Evolutionary conservation across 2,113 vertebrate species (phyloP), one percentile per base, ranked within the genome.

Genomic region (Larimichthys polyactis): DNA sequence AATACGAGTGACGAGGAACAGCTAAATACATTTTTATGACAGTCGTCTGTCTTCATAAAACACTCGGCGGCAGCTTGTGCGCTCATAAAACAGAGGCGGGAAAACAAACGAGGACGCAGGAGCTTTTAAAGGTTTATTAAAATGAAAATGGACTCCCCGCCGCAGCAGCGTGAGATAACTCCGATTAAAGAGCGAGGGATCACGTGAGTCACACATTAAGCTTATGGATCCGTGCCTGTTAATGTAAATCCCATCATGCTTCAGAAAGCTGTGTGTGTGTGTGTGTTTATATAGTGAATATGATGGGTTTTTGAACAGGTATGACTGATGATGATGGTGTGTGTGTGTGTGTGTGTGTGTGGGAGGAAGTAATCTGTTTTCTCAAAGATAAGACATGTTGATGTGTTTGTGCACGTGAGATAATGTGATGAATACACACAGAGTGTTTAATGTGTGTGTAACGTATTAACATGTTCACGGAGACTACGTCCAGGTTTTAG

Each of bases 21-120:
- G 66, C 87, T 83, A 83, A 89, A 88, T 82, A 71, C 66, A 27
- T 71, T 88, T 92, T 91, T 90, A 90, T 72, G 76, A 82, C 24
- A 22, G 76, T 82, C 84, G 57, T 89, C 66, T 17, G 51, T 92
- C 87, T 91, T 86, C 81, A 85, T 90, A 82, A 88, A 88, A 82
- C 69, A 86, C 63, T 80, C 48, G 4, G 24, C 19, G 59, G 75
- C 81, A 82, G 81, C 74, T 74, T 14, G 46, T 14, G 10, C 29
- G 11, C 27, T 71, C 64, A 19, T 79, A 82, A 86, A 87, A 57
- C 20, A 78, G 70, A 63, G 24, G 78, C 48, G 8, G 73, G 24
- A 49, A 51, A 54, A 68, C 32, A 83, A 87, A 78, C 75, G 80
- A 80, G 78, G 81, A 76, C 55, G n/a, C 22, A 83, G 75, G 55